These are phyloP conservation scores for Eufriesea mexicana DNA, from an alignment of 1,140 invertebrate genomes.

Conservation along the genomic window DNA sequence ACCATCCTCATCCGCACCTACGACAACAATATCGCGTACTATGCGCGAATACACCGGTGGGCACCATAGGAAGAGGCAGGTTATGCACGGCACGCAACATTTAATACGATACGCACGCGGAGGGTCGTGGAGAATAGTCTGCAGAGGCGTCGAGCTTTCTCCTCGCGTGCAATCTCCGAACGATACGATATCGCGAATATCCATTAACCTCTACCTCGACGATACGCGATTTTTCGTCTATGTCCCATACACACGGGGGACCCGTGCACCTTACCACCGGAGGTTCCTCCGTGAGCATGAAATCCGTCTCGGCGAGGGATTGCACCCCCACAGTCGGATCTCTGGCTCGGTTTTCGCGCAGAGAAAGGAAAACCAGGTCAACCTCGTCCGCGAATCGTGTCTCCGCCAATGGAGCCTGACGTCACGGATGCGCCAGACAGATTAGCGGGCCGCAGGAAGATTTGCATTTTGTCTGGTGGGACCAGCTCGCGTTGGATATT, in stretches of 20 bases:
- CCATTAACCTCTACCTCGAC: conserved; percentile 26
- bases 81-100: conserved; percentile 73
- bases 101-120: conserved; percentile 72
- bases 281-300: too few relatives aligned
- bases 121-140: conserved; percentile 68
- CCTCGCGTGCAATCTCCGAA: conserved; percentile 56
- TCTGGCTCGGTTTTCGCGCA: neutral
- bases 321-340: too few relatives aligned
- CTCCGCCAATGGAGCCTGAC: conserved; percentile 71
- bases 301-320: neutral
- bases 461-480: conserved; percentile 79
- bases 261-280: too few relatives aligned
- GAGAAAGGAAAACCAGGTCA: conserved; percentile 50
- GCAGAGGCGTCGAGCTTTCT: conserved; percentile 79
- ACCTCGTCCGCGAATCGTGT: conserved; percentile 23
- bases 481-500: conserved; percentile 67
- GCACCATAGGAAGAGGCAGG: conserved; percentile 70
- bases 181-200: conserved; percentile 38
- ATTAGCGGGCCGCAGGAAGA: conserved; percentile 74
- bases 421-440: conserved; percentile 79
- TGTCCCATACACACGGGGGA: too few relatives aligned
- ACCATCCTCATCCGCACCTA: conserved; percentile 67
- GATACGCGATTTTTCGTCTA: conserved; percentile 10
- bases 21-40: conserved; percentile 59
- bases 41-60: conserved; percentile 66